Evolutionary conservation across 2,888 invertebrate species (phyloP), one percentile per base, ranked within the genome.

Genomic region (Drosophila multiciliata): DNA sequence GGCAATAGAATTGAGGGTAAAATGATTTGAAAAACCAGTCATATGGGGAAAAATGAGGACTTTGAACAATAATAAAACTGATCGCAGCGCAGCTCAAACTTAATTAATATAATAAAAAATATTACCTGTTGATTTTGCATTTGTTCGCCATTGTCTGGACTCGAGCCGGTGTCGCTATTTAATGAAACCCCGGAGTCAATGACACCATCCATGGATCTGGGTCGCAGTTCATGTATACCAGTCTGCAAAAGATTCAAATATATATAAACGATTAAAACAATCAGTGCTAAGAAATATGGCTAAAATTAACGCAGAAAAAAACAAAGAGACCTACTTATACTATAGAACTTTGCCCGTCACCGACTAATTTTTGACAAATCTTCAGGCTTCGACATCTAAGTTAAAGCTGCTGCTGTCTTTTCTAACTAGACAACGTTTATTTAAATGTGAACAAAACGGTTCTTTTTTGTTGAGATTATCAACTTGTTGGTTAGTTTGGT

Each of bases 181-280:
- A 92, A 82, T 71, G 92, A 92, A 55, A 92, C 90, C 50, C 92
- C 92, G 53, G 91, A 92, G 89, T 93, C 93, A 82, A 91, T 78
- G 81, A 91, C 91, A 78, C 91, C 92, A 75, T 93, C 93, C 90
- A 92, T 91, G 59, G 93, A 93, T 89, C 91, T 90, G 64, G 93
- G 93, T 78, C 93, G 87, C 66, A 92, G 71, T 78, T 92, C 92
- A 82, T 92, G 91, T 63, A 91, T 90, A 69, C 90, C 90, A 88
- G 92, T 90, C 93, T 93, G 86, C 0, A 91, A 91, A 60, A 42
- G 35, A 52, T 15, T 29, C 6, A 35, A 15, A 29, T 55, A 53
- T 26, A 12, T 36, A 42, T 35, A 23, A 29, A 7, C 35, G 9
- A 50, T 45, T 59, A 23, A 4, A 11, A 26, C 20, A 48, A 72